Percentiles rank a stretch among this genome's conserved stretches.
Evolutionary conservation across 1,140 invertebrate species (phyloP).

Genomic region (Stegodyphus mimosarum): DNA sequence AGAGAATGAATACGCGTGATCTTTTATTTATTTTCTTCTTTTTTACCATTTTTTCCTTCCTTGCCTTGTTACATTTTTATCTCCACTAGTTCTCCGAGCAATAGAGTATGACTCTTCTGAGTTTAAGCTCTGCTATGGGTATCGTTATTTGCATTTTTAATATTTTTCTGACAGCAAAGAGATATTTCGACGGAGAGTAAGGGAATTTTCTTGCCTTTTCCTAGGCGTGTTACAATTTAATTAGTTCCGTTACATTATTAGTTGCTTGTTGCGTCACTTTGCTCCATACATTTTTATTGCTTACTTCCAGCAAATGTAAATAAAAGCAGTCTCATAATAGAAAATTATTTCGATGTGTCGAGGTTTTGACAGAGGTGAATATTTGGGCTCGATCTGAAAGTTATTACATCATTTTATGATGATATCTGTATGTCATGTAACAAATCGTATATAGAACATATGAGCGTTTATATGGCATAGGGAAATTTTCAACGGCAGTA

Average conservation of each 20-base stretch:
- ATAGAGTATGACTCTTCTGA: conserved; percentile 6
- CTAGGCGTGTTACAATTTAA: conserved; percentile 53
- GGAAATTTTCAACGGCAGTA: too few relatives aligned
- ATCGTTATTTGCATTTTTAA: conserved; percentile 60
- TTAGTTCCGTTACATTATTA: conserved; percentile 58
- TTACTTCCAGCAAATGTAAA: too few relatives aligned
- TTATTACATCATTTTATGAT: too few relatives aligned
- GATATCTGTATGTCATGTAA: too few relatives aligned
- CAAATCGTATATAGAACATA: too few relatives aligned
- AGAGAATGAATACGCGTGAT: conserved; percentile 35
- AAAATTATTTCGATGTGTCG: too few relatives aligned
- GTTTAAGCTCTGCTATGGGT: conserved; percentile 25
- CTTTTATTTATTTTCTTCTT: conserved; percentile 3
- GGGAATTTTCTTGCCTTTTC: background rate
- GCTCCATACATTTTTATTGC: background rate
- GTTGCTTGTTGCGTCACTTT: background rate
- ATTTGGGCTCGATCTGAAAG: too few relatives aligned
- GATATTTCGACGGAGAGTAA: background rate
- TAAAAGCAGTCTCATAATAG: too few relatives aligned
- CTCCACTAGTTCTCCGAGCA: conserved; percentile 24
- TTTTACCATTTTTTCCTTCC: background rate
- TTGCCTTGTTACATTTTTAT: conserved; percentile 23
- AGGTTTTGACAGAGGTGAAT: too few relatives aligned
- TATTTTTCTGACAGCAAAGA: conserved; percentile 13
- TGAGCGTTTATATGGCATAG: too few relatives aligned